Percentiles rank a stretch among this genome's conserved stretches.
Conservation (phyloP, 2,888 invertebrate genomes). For the Dinocampus coccinellae region DNA sequence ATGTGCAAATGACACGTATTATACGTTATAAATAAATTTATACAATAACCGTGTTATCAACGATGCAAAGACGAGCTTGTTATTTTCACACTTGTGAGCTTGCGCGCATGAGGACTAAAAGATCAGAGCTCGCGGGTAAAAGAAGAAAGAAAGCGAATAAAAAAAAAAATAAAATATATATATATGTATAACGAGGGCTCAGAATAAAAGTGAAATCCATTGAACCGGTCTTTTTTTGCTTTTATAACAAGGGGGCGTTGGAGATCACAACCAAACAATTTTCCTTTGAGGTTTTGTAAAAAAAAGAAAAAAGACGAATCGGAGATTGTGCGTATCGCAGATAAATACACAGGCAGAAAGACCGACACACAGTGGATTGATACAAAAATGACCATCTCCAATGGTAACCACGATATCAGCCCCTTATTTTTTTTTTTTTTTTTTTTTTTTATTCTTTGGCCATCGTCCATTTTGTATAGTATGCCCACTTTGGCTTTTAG, state of each 20-base stretch:
- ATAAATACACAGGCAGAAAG: not conserved
- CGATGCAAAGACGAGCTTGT: conserved; percentile 54
- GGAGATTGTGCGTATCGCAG: conserved; percentile 45
- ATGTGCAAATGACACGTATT: not conserved
- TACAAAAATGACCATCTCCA: conserved; percentile 64
- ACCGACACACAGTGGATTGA: conserved; percentile 44
- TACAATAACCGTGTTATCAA: not conserved
- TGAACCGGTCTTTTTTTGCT: conserved; percentile 54
- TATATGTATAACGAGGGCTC: too few species aligned
- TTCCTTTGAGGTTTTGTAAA: conserved; percentile 59
- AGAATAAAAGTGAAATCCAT: conserved; percentile 50
- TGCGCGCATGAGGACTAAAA: conserved; percentile 27
- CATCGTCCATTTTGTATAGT: too few species aligned
- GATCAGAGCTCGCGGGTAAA: conserved; percentile 30
- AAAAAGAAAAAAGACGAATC: conserved; percentile 45
- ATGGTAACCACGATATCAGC: conserved; percentile 55
- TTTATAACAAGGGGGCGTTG: conserved; percentile 58
- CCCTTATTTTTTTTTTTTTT: conserved; percentile 24
- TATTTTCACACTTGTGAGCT: conserved; percentile 63
- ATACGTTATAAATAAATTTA: not conserved
- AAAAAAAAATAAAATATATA: conserved; percentile 39
- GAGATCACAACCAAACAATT: conserved; percentile 55
- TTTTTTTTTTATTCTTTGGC: too few species aligned
- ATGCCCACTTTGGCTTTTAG: conserved; percentile 40
- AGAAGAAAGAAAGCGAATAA: conserved; percentile 45